Base-by-base conservation (phyloP, 2,888 invertebrate genomes). In the Scaptomyza flava region DNA sequence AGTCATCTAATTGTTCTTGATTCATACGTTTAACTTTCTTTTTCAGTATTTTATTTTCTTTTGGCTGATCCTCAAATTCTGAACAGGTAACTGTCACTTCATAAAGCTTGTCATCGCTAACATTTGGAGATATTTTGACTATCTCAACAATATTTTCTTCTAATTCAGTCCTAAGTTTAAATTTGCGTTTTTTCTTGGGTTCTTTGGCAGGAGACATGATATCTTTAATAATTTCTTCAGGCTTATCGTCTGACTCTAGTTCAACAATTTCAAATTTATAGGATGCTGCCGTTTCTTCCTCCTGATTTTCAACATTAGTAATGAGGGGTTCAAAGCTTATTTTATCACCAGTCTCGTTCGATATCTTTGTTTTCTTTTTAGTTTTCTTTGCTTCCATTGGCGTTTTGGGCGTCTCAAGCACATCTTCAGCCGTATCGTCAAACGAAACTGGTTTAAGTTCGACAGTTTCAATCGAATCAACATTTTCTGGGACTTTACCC, bases 141-240 rank as follows among this genome's bases (percentile, higher is more conserved):
- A 92, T 91, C 77, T 92, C 91, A 27, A 92, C 91, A 1, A 90
- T 69, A 80, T 93, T 92, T 71, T 93, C 91, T 68, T 91, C 90
- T 41, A 89, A 89, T 71, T 91, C 91, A 3, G 89, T 87, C 63
- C 90, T 90, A 50, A 92, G 91, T 68, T 91, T 83, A 50, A 92
- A 73, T 72, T 90, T 83, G 12, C 91, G 85, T 71, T 90, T 91
- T 66, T 87, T 90, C 68, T 90, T 87, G 0, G 90, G 2, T 78
- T 89, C 69, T 14, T 63, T 81, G 7, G 45, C 87, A 6, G 89
- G 68, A 12, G 79, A 79, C 0, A 65, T 72, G 17, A 47, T 68
- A 0, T 89, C 91, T 33, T 91, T 81, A 36, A 70, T 62, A 69
- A 78, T 74, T 14, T 78, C 71, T 43, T 79, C 75, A 9, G 36